Percentiles rank a stretch among this genome's conserved stretches.
phyloP scores from a whole-genome alignment of 2,888 invertebrate genomes.

The Coenonympha glycerion region DNA sequence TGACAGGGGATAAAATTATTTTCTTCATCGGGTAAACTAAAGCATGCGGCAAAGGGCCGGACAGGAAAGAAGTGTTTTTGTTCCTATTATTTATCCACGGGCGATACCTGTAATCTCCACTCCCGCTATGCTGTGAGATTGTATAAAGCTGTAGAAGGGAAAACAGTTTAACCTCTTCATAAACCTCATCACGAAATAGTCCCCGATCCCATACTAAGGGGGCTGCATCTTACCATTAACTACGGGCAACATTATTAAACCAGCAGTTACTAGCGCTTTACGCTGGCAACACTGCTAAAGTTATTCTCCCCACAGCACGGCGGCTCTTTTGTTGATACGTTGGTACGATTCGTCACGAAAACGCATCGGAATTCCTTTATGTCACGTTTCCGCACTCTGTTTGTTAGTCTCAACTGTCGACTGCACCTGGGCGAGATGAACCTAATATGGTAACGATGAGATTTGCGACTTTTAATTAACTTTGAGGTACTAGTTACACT shows the following conservation, averaged over 20 bases:
- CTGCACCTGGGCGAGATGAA: neutral
- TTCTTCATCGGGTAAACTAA: too few relatives aligned
- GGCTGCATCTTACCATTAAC: neutral
- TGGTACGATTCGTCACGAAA: constrained; percentile 17
- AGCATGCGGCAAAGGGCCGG: too few relatives aligned
- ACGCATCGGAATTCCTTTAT: constrained; percentile 20
- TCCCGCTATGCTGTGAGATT: too few relatives aligned
- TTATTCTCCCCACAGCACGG: constrained; percentile 13
- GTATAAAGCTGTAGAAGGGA: too few relatives aligned
- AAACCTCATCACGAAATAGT: too few relatives aligned
- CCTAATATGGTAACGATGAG: constrained; percentile 3
- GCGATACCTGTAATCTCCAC: too few relatives aligned
- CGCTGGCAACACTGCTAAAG: neutral
- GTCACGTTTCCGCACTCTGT: constrained; percentile 18
- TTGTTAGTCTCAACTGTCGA: neutral
- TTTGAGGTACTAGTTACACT: too few relatives aligned
- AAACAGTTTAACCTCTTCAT: neutral
- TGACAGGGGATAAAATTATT: too few relatives aligned
- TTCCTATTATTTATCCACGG: too few relatives aligned
- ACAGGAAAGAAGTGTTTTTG: too few relatives aligned
- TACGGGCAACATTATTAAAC: neutral
- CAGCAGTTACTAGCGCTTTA: neutral
- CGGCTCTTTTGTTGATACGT: constrained; percentile 21
- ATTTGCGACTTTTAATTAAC: too few relatives aligned
- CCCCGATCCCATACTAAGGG: too few relatives aligned